A percentile compares a stretch with the other conserved stretches of the same genome.
Conservation (phyloP, 2,113 vertebrate genomes). For the Castor canadensis region DNA sequence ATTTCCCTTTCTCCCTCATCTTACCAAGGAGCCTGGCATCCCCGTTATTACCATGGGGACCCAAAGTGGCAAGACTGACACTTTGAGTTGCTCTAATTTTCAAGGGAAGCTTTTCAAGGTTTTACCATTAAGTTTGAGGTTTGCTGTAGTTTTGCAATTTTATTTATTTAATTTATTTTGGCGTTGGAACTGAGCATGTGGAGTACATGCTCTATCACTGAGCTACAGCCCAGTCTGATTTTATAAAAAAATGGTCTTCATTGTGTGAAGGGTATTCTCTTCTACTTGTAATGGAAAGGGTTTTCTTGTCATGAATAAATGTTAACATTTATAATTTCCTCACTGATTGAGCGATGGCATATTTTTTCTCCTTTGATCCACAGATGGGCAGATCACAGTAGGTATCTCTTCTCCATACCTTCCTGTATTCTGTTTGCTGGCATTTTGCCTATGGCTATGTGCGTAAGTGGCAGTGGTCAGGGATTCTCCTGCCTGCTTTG, state of each 20-base stretch:
- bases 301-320: not conserved
- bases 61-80: not conserved
- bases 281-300: not conserved
- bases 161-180: not conserved
- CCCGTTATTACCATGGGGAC: not conserved
- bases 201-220: not conserved
- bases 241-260: not conserved
- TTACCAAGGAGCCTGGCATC: not conserved
- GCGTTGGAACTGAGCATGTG: not conserved
- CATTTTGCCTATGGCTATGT: not conserved
- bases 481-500: not conserved
- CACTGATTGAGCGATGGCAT: not conserved
- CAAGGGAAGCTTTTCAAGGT: not conserved
- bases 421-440: not conserved
- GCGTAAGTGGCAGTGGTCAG: not conserved
- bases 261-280: not conserved
- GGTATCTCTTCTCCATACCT: not conserved
- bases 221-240: not conserved
- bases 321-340: not conserved
- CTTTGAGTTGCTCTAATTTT: not conserved
- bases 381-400: not conserved
- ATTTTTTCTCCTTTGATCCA: not conserved
- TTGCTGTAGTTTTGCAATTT: not conserved
- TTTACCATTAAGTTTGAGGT: not conserved
- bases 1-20: not conserved